These are phyloP conservation scores for Melitaea athalia DNA, from an alignment of 2,888 invertebrate genomes.

Conservation along the genomic window DNA sequence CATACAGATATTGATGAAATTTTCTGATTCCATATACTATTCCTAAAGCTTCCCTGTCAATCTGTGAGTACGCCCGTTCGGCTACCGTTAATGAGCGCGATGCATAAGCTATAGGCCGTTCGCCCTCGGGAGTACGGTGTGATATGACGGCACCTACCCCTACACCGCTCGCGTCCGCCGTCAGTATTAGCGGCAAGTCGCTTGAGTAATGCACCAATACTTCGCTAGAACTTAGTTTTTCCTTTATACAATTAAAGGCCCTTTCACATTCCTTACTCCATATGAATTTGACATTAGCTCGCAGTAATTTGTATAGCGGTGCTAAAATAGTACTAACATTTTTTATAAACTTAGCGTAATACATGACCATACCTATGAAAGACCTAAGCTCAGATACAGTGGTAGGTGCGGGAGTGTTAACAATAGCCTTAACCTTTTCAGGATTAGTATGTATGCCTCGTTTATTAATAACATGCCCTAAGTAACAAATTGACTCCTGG, in stretches of 20 bases:
- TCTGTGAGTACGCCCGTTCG: constrained; percentile 30
- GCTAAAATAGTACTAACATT: constrained; percentile 25
- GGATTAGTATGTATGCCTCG: constrained; percentile 30
- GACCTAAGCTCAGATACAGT: constrained; percentile 21
- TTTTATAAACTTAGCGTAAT: constrained; percentile 53
- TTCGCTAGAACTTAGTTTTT: constrained; percentile 9
- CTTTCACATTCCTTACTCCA: constrained; percentile 1
- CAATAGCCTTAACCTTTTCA: constrained; percentile 28
- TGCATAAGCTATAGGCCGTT: neutral
- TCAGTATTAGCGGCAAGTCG: neutral
- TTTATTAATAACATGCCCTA: constrained; percentile 31
- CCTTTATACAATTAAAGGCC: neutral
- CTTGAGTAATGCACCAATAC: constrained; percentile 18
- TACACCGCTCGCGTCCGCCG: constrained; percentile 33
- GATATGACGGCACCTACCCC: constrained; percentile 30
- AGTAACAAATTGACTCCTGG: constrained; percentile 10
- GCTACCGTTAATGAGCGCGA: neutral
- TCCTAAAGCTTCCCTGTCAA: constrained; percentile 36
- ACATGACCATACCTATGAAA: constrained; percentile 46
- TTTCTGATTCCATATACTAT: constrained; percentile 32
- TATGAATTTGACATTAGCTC: constrained; percentile 4
- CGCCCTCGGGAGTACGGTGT: constrained; percentile 20
- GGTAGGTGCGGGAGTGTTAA: constrained; percentile 20
- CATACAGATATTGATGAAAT: constrained; percentile 36
- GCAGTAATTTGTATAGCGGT: constrained; percentile 19